A percentile compares a stretch with the other conserved stretches of the same genome.
Conservation (phyloP, 2,797 vertebrate species). For the Choloepus didactylus region DNA sequence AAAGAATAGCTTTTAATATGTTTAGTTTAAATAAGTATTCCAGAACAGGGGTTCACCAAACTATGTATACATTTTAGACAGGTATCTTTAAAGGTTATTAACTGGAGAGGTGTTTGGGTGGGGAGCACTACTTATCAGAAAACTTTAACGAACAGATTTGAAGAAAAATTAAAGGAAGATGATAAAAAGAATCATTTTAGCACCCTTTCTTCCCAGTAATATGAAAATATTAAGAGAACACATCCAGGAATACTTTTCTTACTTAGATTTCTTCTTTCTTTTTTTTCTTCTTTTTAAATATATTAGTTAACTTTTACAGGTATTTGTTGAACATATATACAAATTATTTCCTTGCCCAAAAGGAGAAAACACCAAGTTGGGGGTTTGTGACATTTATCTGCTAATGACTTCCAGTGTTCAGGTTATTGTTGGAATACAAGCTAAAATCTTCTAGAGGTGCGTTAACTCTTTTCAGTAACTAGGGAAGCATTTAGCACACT, state of each 20-base stretch:
- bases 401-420: neutral
- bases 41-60: slow-evolving; percentile 39
- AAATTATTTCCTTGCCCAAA: slow-evolving; percentile 40
- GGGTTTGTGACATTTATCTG: neutral
- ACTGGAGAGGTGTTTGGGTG: neutral
- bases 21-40: slow-evolving; percentile 60
- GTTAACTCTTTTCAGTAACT: neutral
- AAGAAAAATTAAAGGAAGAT: slow-evolving; percentile 41
- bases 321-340: slow-evolving; percentile 55
- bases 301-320: neutral
- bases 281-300: neutral
- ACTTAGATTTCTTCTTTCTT: neutral
- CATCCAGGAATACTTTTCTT: neutral
- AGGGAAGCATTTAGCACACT: neutral
- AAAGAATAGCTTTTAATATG: slow-evolving; percentile 59
- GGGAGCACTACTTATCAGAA: neutral
- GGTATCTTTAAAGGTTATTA: slow-evolving; percentile 38
- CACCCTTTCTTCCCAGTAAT: neutral
- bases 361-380: neutral
- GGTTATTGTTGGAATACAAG: neutral
- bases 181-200: neutral
- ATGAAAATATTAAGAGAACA: slow-evolving; percentile 32
- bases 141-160: neutral
- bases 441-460: neutral
- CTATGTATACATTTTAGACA: slow-evolving; percentile 46